Conservation (phyloP, 2,888 invertebrate genomes). For the Xestia ashworthii region DNA sequence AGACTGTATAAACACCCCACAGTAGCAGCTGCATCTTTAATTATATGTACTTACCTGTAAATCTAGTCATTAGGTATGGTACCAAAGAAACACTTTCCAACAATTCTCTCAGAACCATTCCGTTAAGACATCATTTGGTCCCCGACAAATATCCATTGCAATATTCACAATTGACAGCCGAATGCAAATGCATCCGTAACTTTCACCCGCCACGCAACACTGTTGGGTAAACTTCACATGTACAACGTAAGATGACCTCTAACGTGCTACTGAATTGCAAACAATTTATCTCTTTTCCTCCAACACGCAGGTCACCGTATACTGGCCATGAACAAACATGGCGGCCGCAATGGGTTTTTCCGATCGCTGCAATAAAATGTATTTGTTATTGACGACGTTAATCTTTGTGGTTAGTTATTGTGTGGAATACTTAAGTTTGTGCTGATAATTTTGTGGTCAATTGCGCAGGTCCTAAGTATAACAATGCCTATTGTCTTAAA, state of each 20-base stretch:
- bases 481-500: background rate
- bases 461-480: background rate
- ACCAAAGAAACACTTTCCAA: background rate
- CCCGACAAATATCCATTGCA: conserved; percentile 45
- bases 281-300: conserved; percentile 5
- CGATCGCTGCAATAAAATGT: conserved; percentile 62
- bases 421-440: conserved; percentile 56
- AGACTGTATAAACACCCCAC: too few species aligned
- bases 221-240: conserved; percentile 59
- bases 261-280: conserved; percentile 7
- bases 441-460: conserved; percentile 31
- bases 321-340: conserved; percentile 49
- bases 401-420: conserved; percentile 56
- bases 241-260: conserved; percentile 51
- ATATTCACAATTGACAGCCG: conserved; percentile 41
- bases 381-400: conserved; percentile 66
- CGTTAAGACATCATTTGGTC: conserved; percentile 29
- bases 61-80: too few species aligned
- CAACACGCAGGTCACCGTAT: conserved; percentile 38
- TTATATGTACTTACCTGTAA: too few species aligned
- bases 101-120: conserved; percentile 16
- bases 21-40: too few species aligned
- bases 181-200: conserved; percentile 67
- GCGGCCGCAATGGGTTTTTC: conserved; percentile 66
- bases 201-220: conserved; percentile 67